A percentile compares a stretch with the other conserved stretches of the same genome.
Conservation (phyloP, 2,113 vertebrate genomes). For the Chinchilla lanigera region DNA sequence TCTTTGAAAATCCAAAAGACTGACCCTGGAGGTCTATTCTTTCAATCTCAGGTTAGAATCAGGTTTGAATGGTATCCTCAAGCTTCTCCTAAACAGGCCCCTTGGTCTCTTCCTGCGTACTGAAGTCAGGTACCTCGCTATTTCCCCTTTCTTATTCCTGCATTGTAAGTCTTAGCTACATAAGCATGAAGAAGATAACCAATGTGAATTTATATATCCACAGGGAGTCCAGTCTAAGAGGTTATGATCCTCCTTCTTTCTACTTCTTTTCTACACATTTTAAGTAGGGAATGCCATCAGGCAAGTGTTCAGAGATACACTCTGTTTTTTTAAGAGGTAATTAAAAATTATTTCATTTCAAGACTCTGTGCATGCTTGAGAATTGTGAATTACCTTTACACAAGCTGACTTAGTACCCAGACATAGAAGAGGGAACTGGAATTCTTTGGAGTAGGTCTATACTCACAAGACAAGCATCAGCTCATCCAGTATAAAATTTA, state of each 20-base stretch:
- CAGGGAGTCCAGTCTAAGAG: neutral
- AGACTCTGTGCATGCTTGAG: neutral
- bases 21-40: neutral
- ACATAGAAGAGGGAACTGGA: neutral
- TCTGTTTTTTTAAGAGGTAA: too few species aligned
- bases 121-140: too few species aligned
- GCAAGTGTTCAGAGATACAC: neutral
- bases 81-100: neutral
- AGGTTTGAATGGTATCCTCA: neutral
- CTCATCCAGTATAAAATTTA: neutral
- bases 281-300: neutral
- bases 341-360: neutral
- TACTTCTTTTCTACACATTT: neutral
- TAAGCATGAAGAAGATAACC: neutral
- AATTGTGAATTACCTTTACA: neutral
- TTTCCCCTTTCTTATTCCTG: neutral
- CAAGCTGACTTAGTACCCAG: neutral
- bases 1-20: neutral
- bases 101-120: neutral
- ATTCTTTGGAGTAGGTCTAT: neutral
- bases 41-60: neutral
- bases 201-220: neutral
- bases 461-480: neutral
- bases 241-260: neutral
- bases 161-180: neutral